Conservation (phyloP, 1,140 invertebrate genomes). For the Caenorhabditis tropicalis region DNA sequence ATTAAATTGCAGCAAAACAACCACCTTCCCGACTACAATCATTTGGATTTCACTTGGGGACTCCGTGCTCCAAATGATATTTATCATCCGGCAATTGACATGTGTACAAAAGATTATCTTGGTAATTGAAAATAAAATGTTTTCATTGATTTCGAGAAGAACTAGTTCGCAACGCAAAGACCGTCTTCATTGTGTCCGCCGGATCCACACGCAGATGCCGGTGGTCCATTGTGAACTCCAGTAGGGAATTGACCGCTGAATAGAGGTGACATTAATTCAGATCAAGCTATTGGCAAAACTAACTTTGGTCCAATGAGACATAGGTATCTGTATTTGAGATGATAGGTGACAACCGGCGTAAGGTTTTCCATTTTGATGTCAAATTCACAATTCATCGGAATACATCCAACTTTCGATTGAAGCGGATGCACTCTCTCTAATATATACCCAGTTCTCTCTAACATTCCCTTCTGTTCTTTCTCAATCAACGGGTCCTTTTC, state of each 20-base stretch:
- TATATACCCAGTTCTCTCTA: not conserved
- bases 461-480: no score
- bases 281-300: not conserved
- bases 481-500: not conserved
- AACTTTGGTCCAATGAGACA: not conserved
- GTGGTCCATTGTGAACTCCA: not conserved
- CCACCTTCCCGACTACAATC: constrained; percentile 40
- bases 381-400: not conserved
- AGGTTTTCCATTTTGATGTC: not conserved
- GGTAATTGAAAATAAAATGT: not conserved
- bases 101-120: constrained; percentile 22
- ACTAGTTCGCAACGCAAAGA: not conserved
- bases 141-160: not conserved
- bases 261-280: not conserved
- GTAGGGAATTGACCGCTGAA: not conserved
- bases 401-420: not conserved
- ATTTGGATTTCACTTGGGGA: constrained; percentile 60
- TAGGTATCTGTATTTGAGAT: not conserved
- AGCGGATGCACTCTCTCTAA: not conserved
- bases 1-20: constrained; percentile 28
- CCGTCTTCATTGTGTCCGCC: not conserved
- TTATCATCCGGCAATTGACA: constrained; percentile 34
- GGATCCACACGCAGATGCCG: not conserved
- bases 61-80: constrained; percentile 51
- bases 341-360: not conserved